Percentiles rank a stretch among this genome's conserved stretches.
These are phyloP conservation scores for Epistrophella euchroma DNA, from an alignment of 2,888 invertebrate species.

Conservation along the genomic window DNA sequence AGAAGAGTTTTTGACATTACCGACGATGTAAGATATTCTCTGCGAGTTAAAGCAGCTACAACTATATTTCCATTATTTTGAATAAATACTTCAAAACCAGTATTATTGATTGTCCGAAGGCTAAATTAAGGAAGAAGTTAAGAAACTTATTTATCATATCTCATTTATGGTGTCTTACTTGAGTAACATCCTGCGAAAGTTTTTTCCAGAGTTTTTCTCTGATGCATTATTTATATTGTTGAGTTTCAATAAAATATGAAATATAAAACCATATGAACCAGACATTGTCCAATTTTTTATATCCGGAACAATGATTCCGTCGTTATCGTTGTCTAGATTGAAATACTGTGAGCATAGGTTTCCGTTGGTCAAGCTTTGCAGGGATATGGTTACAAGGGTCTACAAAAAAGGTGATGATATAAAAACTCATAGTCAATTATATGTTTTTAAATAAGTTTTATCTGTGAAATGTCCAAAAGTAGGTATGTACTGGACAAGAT, in stretches of 20 bases:
- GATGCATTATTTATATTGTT: slow-evolving; percentile 79
- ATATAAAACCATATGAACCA: slow-evolving; percentile 85
- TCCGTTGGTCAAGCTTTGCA: slow-evolving; percentile 81
- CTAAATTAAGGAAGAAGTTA: slow-evolving; percentile 79
- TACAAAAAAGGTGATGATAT: slow-evolving; percentile 67
- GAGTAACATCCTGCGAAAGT: slow-evolving; percentile 84
- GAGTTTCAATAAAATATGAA: slow-evolving; percentile 86
- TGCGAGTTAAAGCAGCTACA: slow-evolving; percentile 85
- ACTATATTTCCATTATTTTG: slow-evolving; percentile 85
- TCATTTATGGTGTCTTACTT: slow-evolving; percentile 71
- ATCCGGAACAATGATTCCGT: slow-evolving; percentile 85
- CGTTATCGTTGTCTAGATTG: slow-evolving; percentile 84
- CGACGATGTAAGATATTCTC: slow-evolving; percentile 85
- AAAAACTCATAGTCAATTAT: neutral
- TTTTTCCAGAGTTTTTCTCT: slow-evolving; percentile 76
- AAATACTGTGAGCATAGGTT: slow-evolving; percentile 85
- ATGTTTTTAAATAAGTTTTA: too few species aligned
- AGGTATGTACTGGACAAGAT: too few species aligned
- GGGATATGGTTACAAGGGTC: slow-evolving; percentile 81
- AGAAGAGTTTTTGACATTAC: slow-evolving; percentile 83
- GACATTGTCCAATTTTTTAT: slow-evolving; percentile 86
- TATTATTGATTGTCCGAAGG: slow-evolving; percentile 84
- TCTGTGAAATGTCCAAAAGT: too few species aligned
- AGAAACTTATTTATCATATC: neutral
- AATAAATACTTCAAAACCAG: slow-evolving; percentile 87